Evolutionary conservation across 2,797 vertebrate species (phyloP), one percentile per base, ranked within the genome.

Genomic region (Pangasius macronema): DNA sequence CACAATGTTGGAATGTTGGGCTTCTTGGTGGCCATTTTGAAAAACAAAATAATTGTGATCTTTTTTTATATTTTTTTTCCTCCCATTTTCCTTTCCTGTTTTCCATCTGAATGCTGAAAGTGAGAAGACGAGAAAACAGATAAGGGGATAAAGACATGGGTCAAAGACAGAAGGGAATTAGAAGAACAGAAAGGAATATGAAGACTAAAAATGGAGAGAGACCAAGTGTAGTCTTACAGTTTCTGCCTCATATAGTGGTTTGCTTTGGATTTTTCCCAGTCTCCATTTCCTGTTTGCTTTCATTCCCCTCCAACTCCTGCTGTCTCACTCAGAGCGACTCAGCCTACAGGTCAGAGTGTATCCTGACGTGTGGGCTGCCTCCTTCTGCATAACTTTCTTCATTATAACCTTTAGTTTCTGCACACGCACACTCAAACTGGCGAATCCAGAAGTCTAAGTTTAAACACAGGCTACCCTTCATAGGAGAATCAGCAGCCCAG

Each of bases 221-320:
- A n/a, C 13, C 55, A 61, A 51, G 61, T 67, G 42, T 51, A 67
- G 42, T 67, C 61, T 30, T 22, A 9, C 61, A 82, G 22, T 57
- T 84, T 84, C 68, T 84, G 36, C n/a, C 83, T 59, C n/a, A 53
- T n/a, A 13, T 36, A 20, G 33, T 53, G 22, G 49, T 72, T 68
- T 84, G 30, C 46, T 70, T 73, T 73, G 67, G 83, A 53, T 39
- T 73, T 84, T 72, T 33, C 53, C 68, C 51, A 36, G 53, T 57
- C 51, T 84, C 27, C 13, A 42, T 72, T 55, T 77, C 61, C 59
- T 76, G 49, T 80, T 83, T 80, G 72, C 39, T 73, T 86, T 84
- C 8, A 73, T 61, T 85, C 53, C 10, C 16, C 24, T 85, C 36
- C 36, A 73, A 30, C 53, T 84, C 51, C 42, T 85, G 36, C 36